phyloP scores from a whole-genome alignment of 2,113 vertebrate species.

The Tinamus guttatus region DNA sequence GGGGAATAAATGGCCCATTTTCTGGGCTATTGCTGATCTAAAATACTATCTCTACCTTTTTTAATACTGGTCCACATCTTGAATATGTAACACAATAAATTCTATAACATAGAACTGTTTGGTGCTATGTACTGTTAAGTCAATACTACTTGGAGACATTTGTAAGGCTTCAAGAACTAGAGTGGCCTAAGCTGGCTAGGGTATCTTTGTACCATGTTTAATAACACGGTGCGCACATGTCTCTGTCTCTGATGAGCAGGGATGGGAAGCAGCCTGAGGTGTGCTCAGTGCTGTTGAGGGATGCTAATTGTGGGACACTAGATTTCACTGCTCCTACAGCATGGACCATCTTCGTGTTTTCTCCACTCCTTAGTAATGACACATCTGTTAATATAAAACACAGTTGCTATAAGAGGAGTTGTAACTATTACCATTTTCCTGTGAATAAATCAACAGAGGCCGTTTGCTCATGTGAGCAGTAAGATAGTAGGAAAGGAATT shows the following conservation, averaged over 20 bases:
- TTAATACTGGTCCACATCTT: background rate
- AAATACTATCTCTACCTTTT: background rate
- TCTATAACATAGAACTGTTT: background rate
- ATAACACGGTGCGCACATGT: accelerated
- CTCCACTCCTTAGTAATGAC: background rate
- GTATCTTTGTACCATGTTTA: background rate
- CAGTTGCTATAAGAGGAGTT: background rate
- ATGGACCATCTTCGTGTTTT: background rate
- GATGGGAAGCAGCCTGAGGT: accelerated
- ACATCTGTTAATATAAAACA: background rate
- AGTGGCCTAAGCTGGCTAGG: background rate
- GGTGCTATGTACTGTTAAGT: background rate
- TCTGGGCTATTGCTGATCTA: background rate
- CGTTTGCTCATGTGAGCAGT: background rate
- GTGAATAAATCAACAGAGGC: background rate
- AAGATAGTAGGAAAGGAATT: background rate
- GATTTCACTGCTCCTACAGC: background rate
- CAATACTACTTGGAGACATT: background rate
- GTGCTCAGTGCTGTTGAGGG: background rate
- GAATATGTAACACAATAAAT: background rate
- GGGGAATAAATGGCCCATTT: background rate
- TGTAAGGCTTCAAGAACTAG: background rate
- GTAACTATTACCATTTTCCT: background rate
- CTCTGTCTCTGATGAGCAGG: accelerated
- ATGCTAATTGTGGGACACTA: accelerated